These are phyloP conservation scores for Meteorus cinctellus DNA, from an alignment of 2,888 invertebrate species.

Conservation along the genomic window DNA sequence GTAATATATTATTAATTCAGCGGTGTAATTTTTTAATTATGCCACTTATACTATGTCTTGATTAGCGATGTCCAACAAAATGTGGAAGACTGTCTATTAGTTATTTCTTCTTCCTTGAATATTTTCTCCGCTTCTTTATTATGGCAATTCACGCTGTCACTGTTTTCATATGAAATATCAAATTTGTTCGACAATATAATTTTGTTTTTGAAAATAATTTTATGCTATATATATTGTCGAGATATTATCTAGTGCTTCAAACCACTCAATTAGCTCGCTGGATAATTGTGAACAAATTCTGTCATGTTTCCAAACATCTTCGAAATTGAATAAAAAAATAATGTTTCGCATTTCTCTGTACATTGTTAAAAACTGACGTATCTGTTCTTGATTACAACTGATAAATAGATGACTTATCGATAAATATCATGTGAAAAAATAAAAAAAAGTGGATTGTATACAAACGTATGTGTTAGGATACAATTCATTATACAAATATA, in stretches of 20 bases:
- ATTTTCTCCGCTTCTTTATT: conserved; percentile 23
- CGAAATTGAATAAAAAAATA: neutral
- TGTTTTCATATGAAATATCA: conserved; percentile 6
- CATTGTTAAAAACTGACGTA: neutral
- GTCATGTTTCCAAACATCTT: neutral
- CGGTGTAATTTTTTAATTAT: conserved; percentile 57
- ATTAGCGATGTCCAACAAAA: conserved; percentile 63
- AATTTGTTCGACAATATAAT: conserved; percentile 29
- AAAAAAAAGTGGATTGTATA: neutral
- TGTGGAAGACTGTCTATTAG: conserved; percentile 60
- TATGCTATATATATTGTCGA: conserved; percentile 8
- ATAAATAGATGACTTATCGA: neutral
- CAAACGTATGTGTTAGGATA: neutral
- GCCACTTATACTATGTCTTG: conserved; percentile 63
- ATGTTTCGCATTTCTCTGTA: neutral
- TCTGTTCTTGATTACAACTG: neutral
- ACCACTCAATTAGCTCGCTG: neutral
- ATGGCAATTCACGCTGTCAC: neutral
- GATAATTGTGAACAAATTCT: neutral
- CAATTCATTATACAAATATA: neutral
- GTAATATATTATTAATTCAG: conserved; percentile 51
- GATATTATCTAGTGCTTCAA: neutral
- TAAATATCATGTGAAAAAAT: neutral
- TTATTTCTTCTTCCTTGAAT: conserved; percentile 56
- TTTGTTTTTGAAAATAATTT: conserved; percentile 6